Percentiles rank a stretch among this genome's conserved stretches.
Conservation (phyloP, 92 coral and sea anemone genomes). For the Diadumene lineata region DNA sequence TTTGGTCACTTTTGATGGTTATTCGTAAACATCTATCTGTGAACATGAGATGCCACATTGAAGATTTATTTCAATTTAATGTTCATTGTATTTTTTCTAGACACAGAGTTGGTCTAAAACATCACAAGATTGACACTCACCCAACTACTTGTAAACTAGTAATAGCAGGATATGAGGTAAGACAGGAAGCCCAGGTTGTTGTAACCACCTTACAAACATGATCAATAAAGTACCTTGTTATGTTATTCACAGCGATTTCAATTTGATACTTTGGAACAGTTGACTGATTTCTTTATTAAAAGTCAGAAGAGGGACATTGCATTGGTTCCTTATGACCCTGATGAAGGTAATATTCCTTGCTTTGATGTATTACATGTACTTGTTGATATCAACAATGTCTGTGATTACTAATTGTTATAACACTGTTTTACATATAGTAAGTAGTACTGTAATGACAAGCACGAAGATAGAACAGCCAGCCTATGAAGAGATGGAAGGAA, state of each 20-base stretch:
- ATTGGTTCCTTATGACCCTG: slow-evolving; percentile 39
- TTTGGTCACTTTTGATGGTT: too few relatives aligned
- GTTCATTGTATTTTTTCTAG: slow-evolving; percentile 55
- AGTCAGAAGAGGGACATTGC: slow-evolving; percentile 58
- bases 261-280: slow-evolving; percentile 49
- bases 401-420: not conserved
- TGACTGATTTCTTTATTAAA: slow-evolving; percentile 55
- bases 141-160: slow-evolving; percentile 45
- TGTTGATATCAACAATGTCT: too few relatives aligned
- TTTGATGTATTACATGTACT: too few relatives aligned
- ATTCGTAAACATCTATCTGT: too few relatives aligned
- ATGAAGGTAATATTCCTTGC: too few relatives aligned
- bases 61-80: too few relatives aligned
- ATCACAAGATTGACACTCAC: slow-evolving; percentile 78
- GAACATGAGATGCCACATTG: too few relatives aligned
- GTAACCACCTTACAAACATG: too few relatives aligned
- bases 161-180: slow-evolving; percentile 77
- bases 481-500: slow-evolving; percentile 16
- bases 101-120: slow-evolving; percentile 62
- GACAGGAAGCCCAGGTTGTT: too few relatives aligned
- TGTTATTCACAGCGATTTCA: slow-evolving; percentile 48
- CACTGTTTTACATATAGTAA: too few relatives aligned
- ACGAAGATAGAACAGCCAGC: not conserved
- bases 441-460: not conserved
- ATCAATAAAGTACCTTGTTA: too few relatives aligned